phyloP scores from a whole-genome alignment of 1,140 invertebrate genomes.

The Rhyzopertha dominica region DNA sequence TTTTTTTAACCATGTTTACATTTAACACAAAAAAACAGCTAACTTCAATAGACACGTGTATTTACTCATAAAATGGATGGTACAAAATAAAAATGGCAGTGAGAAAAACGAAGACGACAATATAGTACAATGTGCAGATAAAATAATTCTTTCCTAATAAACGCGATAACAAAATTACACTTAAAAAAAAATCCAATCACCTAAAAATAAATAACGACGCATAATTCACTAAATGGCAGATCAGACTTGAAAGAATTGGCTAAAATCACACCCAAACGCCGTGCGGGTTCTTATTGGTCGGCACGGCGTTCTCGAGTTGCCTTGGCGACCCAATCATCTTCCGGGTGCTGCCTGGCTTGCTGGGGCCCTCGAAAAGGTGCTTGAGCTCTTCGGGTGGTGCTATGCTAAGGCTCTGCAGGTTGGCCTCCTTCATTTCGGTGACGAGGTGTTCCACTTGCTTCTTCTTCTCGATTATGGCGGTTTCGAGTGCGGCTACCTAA shows the following conservation, averaged over 20 bases:
- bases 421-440: slow-evolving; percentile 87
- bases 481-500: slow-evolving; percentile 66
- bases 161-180: slow-evolving; percentile 12
- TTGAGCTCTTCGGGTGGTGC: slow-evolving; percentile 76
- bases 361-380: slow-evolving; percentile 73
- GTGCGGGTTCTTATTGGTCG: slow-evolving; percentile 91
- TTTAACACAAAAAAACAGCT: too few species aligned
- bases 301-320: slow-evolving; percentile 87
- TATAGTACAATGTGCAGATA: too few species aligned
- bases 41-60: too few species aligned
- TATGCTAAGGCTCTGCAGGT: slow-evolving; percentile 80
- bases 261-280: slow-evolving; percentile 84
- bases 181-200: slow-evolving; percentile 21
- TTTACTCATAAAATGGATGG: too few species aligned
- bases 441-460: slow-evolving; percentile 78
- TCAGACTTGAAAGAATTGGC: slow-evolving; percentile 15
- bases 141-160: too few species aligned
- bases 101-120: too few species aligned
- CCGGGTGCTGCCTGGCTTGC: slow-evolving; percentile 78
- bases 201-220: slow-evolving; percentile 27
- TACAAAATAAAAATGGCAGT: too few species aligned
- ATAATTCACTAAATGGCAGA: slow-evolving; percentile 11
- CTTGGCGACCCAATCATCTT: slow-evolving; percentile 87
- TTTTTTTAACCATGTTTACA: too few species aligned
- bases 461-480: slow-evolving; percentile 79